Percentiles rank a stretch among this genome's conserved stretches.
Evolutionary conservation across 2,113 vertebrate genomes (phyloP).

Genomic region (Cyrtonyx montezumae): DNA sequence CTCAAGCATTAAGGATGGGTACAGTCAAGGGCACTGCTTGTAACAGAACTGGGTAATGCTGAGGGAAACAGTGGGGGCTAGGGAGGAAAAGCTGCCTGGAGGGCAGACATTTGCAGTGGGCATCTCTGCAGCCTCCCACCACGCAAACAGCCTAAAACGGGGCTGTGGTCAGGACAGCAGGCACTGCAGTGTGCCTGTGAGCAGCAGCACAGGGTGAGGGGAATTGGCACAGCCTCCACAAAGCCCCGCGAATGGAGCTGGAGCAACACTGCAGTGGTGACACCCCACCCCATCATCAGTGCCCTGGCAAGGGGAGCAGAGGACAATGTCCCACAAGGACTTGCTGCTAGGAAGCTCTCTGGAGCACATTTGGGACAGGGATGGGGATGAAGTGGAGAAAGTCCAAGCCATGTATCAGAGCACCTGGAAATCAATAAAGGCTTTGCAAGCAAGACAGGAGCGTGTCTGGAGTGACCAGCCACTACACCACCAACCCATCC

Average conservation of each 20-base stretch:
- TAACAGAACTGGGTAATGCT: not conserved
- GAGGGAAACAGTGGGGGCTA: not conserved
- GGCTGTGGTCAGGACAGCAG: not conserved
- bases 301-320: rapidly evolving
- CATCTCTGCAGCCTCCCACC: not conserved
- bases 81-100: not conserved
- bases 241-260: rapidly evolving
- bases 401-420: not conserved
- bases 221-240: not conserved
- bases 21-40: rapidly evolving
- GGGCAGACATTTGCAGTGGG: not conserved
- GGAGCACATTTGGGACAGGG: not conserved
- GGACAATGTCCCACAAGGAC: not conserved
- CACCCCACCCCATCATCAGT: not conserved
- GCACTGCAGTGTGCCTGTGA: rapidly evolving
- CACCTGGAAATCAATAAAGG: conserved; percentile 45
- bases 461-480: not conserved
- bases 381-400: not conserved
- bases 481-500: not conserved
- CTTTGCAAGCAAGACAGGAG: not conserved
- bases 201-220: not conserved
- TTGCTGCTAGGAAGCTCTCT: not conserved
- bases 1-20: not conserved
- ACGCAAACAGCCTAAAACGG: rapidly evolving
- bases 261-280: not conserved